Evolutionary conservation across 2,113 vertebrate species (phyloP).

Genomic region (Tauraco erythrolophus): DNA sequence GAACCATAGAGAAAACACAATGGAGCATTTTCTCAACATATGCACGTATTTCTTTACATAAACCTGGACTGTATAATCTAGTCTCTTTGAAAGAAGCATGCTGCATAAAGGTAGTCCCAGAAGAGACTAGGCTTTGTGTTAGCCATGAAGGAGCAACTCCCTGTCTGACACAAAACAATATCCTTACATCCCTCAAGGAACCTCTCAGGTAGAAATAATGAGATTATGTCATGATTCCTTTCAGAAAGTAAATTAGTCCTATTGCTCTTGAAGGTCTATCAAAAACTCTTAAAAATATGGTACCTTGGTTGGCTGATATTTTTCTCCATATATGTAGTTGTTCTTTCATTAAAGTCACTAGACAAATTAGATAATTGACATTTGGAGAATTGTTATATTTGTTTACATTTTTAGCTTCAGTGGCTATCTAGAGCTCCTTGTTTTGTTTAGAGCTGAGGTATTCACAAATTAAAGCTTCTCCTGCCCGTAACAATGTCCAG

Average conservation of each 20-base stretch:
- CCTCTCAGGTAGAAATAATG: neutral
- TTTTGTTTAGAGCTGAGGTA: neutral
- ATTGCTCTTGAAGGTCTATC: neutral
- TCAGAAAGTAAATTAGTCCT: neutral
- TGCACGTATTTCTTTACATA: neutral
- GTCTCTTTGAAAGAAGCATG: too few relatives aligned
- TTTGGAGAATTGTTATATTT: neutral
- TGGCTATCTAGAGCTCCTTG: neutral
- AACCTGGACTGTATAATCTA: neutral
- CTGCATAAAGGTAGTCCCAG: neutral
- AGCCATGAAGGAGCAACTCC: neutral
- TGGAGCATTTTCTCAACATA: neutral
- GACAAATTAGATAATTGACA: neutral
- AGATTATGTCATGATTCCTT: neutral
- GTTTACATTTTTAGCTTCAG: neutral
- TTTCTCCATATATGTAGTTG: neutral
- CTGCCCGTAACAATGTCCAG: too few relatives aligned
- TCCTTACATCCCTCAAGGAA: neutral
- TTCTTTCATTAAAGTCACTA: neutral
- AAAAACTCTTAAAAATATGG: neutral
- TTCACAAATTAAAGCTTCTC: neutral
- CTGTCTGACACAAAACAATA: neutral
- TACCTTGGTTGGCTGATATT: neutral
- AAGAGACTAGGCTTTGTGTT: neutral
- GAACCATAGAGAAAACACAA: neutral